A percentile compares a stretch with the other conserved stretches of the same genome.
These are phyloP conservation scores for Cynopterus brachyotis DNA, from an alignment of 2,113 vertebrate species.

Conservation along the genomic window DNA sequence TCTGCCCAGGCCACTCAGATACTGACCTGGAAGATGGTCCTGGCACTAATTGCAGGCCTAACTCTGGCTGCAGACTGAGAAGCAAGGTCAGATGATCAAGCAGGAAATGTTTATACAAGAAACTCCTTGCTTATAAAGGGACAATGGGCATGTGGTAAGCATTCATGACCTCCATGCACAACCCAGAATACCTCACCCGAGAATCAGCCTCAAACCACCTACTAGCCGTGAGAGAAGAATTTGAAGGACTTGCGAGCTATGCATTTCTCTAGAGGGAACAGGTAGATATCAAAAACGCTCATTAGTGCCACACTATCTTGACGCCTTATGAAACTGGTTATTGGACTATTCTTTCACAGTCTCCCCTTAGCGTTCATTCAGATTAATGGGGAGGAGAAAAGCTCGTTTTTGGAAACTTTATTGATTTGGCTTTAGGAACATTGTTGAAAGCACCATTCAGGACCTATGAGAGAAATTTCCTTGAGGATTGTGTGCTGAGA, in stretches of 20 bases:
- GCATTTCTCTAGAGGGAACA: background rate
- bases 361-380: background rate
- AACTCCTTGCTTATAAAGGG: background rate
- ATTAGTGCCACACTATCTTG: background rate
- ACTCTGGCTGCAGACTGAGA: background rate
- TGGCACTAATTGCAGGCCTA: background rate
- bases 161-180: background rate
- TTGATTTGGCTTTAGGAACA: background rate
- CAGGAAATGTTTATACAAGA: background rate
- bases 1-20: background rate
- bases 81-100: background rate
- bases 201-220: background rate
- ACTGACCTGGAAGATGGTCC: background rate
- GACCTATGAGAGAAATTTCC: background rate
- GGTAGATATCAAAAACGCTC: background rate
- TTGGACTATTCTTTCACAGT: background rate
- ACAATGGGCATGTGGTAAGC: background rate
- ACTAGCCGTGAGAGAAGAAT: background rate
- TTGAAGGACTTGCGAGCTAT: background rate
- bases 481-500: background rate
- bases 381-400: background rate
- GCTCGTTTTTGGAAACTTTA: background rate
- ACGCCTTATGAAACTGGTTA: background rate
- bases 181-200: background rate
- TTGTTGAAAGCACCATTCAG: background rate